These are phyloP conservation scores for Drosophila teissieri DNA, from an alignment of 1,140 invertebrate species.

Conservation along the genomic window DNA sequence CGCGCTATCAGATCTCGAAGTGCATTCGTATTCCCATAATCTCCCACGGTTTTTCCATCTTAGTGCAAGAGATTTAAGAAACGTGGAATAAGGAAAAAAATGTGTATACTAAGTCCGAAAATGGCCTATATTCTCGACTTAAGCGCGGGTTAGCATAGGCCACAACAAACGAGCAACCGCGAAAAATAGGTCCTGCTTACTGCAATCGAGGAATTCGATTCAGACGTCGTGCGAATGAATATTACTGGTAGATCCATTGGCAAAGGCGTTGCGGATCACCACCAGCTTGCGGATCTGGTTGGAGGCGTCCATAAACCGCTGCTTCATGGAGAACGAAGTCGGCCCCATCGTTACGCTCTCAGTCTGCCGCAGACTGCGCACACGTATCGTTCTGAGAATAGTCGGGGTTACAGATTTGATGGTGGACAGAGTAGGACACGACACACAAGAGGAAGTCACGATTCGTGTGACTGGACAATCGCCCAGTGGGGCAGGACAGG, in stretches of 20 bases:
- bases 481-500: slow-evolving; percentile 1
- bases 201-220: slow-evolving; percentile 2
- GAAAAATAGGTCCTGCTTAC: slow-evolving; percentile 16
- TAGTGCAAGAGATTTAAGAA: not conserved
- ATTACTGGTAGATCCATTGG: slow-evolving; percentile 50
- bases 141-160: slow-evolving; percentile 24
- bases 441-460: slow-evolving; percentile 5
- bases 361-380: slow-evolving; percentile 77
- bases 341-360: slow-evolving; percentile 64
- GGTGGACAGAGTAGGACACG: slow-evolving; percentile 8
- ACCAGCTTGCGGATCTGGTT: slow-evolving; percentile 76
- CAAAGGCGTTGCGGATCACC: slow-evolving; percentile 75
- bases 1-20: not conserved
- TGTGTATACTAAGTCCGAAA: no score
- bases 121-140: not conserved
- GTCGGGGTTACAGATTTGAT: slow-evolving; percentile 11
- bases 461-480: slow-evolving; percentile 5
- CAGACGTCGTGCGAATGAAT: slow-evolving; percentile 71
- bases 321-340: slow-evolving; percentile 67
- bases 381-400: slow-evolving; percentile 68
- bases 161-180: slow-evolving; percentile 27
- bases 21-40: not conserved
- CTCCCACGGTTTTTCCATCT: not conserved
- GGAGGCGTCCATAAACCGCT: slow-evolving; percentile 76
- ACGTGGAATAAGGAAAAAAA: no score